phyloP scores from a whole-genome alignment of 2,113 vertebrate species.

The Macheiramphus alcinus region DNA sequence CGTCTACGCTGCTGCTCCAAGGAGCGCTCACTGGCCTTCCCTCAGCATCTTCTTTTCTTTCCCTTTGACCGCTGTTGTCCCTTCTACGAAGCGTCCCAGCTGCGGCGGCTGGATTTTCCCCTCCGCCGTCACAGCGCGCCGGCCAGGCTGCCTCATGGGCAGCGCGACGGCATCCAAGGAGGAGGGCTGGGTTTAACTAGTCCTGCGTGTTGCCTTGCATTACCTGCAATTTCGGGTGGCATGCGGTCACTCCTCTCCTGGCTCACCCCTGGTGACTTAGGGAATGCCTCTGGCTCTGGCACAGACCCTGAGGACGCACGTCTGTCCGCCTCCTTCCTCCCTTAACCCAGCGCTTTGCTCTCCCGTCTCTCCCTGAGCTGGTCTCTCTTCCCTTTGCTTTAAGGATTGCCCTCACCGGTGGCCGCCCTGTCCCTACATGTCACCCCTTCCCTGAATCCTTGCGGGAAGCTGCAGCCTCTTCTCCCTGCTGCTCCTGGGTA shows the following conservation, averaged over 20 bases:
- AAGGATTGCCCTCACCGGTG: background rate
- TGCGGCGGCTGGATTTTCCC: background rate
- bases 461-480: background rate
- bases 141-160: background rate
- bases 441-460: background rate
- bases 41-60: background rate
- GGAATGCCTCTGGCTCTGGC: background rate
- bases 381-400: background rate
- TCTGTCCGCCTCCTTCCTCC: background rate
- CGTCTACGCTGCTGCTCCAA: too few species aligned
- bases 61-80: background rate
- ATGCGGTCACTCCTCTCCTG: background rate
- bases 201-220: too few species aligned
- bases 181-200: too few species aligned
- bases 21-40: background rate
- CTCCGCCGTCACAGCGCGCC: background rate
- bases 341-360: background rate
- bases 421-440: background rate
- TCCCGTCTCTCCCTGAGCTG: background rate
- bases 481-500: background rate
- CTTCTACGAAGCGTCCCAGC: background rate
- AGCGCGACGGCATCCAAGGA: background rate
- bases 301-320: accelerated
- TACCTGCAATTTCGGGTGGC: background rate
- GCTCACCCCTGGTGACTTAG: background rate